Percentiles rank a stretch among this genome's conserved stretches.
phyloP scores from a whole-genome alignment of 1,140 invertebrate species.

The Phocides pigmalion region DNA sequence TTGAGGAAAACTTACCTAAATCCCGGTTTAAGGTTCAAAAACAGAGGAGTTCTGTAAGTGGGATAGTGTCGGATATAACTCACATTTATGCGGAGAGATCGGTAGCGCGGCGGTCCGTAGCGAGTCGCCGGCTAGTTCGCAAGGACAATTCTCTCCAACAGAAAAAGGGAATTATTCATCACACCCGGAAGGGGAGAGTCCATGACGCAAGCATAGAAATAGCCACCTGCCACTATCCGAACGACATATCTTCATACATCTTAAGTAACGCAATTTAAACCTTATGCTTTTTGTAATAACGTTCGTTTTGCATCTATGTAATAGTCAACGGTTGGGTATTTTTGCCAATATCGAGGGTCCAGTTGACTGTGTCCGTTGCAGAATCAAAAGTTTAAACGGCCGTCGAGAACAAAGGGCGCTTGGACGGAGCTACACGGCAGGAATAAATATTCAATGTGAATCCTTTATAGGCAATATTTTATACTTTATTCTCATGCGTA shows the following conservation, averaged over 20 bases:
- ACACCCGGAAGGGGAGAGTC: slow-evolving; percentile 82
- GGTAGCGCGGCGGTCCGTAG: slow-evolving; percentile 73
- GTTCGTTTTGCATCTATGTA: slow-evolving; percentile 35
- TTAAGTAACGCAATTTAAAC: slow-evolving; percentile 26
- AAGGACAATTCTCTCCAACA: slow-evolving; percentile 78
- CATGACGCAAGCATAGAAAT: slow-evolving; percentile 81
- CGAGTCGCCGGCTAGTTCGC: slow-evolving; percentile 75
- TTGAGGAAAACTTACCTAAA: slow-evolving; percentile 65
- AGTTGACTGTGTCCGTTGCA: slow-evolving; percentile 80
- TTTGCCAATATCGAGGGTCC: slow-evolving; percentile 73
- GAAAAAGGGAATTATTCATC: slow-evolving; percentile 83
- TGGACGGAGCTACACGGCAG: slow-evolving; percentile 67
- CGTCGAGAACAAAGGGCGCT: slow-evolving; percentile 78
- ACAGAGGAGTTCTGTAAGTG: slow-evolving; percentile 71
- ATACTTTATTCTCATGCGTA: slow-evolving; percentile 71
- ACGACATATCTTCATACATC: slow-evolving; percentile 45
- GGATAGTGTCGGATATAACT: slow-evolving; percentile 76
- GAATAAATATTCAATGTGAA: slow-evolving; percentile 83
- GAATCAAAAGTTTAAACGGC: slow-evolving; percentile 84
- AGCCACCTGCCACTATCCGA: slow-evolving; percentile 60
- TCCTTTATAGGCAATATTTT: slow-evolving; percentile 81
- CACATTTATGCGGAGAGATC: slow-evolving; percentile 75
- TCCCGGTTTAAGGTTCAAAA: slow-evolving; percentile 71
- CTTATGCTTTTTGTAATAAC: slow-evolving; percentile 36
- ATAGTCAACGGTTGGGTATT: slow-evolving; percentile 39